A percentile compares a stretch with the other conserved stretches of the same genome.
Conservation (phyloP, 2,113 vertebrate genomes). For the Pteropus alecto region DNA sequence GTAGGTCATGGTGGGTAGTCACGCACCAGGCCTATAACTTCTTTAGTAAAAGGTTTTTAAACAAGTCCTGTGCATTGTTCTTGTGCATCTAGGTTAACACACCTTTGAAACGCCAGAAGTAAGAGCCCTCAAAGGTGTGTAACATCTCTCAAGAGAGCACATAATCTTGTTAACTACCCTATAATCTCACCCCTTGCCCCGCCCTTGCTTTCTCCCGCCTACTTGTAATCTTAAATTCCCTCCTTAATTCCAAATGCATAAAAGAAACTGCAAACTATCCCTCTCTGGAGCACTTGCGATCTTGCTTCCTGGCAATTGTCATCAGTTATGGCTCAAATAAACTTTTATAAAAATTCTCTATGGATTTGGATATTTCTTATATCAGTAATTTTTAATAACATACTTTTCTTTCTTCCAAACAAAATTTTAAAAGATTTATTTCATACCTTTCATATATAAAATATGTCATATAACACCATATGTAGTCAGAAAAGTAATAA, state of each 20-base stretch:
- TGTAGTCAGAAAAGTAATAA: background rate
- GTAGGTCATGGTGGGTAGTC: background rate
- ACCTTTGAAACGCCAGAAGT: background rate
- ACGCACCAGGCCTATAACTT: background rate
- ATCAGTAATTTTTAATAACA: background rate
- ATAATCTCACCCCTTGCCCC: background rate
- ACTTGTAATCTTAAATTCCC: background rate
- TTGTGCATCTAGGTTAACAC: background rate
- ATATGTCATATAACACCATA: background rate
- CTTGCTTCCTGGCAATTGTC: background rate
- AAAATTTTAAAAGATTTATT: background rate
- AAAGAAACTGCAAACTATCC: too few species aligned
- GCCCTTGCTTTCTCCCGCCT: background rate
- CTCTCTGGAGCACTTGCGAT: background rate
- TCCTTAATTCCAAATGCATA: background rate
- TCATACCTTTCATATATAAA: background rate
- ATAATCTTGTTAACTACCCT: background rate
- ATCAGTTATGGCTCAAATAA: background rate
- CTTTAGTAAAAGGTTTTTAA: background rate
- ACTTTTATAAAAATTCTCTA: background rate
- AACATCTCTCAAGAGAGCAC: background rate
- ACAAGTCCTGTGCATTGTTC: background rate
- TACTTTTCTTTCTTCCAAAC: background rate
- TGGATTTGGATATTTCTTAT: background rate
- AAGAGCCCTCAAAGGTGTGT: background rate